phyloP scores from a whole-genome alignment of 1,140 invertebrate genomes.

The Micrasema minimum region DNA sequence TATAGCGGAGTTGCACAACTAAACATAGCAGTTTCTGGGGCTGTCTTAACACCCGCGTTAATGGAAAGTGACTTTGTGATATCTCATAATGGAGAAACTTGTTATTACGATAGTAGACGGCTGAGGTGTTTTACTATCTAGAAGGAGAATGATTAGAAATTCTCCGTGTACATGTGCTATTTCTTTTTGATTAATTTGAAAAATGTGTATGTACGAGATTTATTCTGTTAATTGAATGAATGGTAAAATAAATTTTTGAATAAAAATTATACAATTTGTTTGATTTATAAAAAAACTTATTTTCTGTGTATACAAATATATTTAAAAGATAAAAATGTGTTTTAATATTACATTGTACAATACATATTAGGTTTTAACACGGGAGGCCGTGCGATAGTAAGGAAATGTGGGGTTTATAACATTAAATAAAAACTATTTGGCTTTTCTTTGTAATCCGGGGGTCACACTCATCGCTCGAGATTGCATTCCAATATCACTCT shows the following conservation, averaged over 20 bases:
- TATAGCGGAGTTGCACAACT: neutral
- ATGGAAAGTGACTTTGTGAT: constrained; percentile 32
- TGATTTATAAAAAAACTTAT: constrained; percentile 5
- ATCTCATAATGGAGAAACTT: constrained; percentile 18
- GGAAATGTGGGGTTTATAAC: constrained; percentile 49
- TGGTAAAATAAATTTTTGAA: constrained; percentile 34
- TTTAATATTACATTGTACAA: neutral
- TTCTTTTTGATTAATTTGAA: constrained; percentile 11
- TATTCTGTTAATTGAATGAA: constrained; percentile 35
- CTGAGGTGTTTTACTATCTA: constrained; percentile 10
- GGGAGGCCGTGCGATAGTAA: no score
- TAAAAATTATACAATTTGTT: constrained; percentile 17
- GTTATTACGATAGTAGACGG: constrained; percentile 24
- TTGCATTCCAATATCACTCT: constrained; percentile 51
- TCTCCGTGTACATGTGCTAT: constrained; percentile 26
- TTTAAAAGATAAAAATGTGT: constrained; percentile 39
- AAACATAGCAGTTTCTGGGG: neutral
- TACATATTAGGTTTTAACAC: constrained; percentile 20
- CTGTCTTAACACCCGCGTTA: neutral
- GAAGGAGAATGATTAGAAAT: constrained; percentile 10
- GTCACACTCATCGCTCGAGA: constrained; percentile 61
- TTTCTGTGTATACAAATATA: constrained; percentile 33
- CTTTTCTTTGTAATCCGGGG: constrained; percentile 64
- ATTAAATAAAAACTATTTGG: constrained; percentile 59
- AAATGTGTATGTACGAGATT: constrained; percentile 31